These are phyloP conservation scores for Ariolimax columbianus DNA, from an alignment of 2,888 invertebrate genomes.

Conservation along the genomic window DNA sequence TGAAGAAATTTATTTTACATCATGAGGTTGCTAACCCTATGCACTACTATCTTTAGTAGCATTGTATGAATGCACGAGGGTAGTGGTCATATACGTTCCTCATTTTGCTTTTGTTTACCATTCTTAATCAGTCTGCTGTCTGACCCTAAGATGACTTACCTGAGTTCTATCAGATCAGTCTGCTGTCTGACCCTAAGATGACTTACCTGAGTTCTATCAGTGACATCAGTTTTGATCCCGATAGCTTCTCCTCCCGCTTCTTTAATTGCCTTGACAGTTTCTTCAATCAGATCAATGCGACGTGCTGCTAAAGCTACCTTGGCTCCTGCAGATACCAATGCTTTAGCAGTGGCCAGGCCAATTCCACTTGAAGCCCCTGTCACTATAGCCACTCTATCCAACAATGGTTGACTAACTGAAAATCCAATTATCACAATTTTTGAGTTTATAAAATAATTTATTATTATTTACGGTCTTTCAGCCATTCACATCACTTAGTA, in stretches of 20 bases:
- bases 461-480: background rate
- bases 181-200: background rate
- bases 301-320: slow-evolving; percentile 78
- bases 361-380: slow-evolving; percentile 80
- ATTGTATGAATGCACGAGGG: too few relatives aligned
- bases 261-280: slow-evolving; percentile 66
- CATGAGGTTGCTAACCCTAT: too few relatives aligned
- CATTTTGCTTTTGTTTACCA: background rate
- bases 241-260: slow-evolving; percentile 71
- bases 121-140: background rate
- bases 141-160: background rate
- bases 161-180: too few relatives aligned
- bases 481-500: background rate
- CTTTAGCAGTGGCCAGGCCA: slow-evolving; percentile 74
- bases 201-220: slow-evolving; percentile 71
- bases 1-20: too few relatives aligned
- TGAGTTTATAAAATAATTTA: background rate
- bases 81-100: too few relatives aligned
- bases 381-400: slow-evolving; percentile 75
- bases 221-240: slow-evolving; percentile 76
- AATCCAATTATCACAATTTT: background rate
- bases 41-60: too few relatives aligned
- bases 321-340: slow-evolving; percentile 75
- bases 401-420: slow-evolving; percentile 51
- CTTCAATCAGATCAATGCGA: slow-evolving; percentile 70